Evolutionary conservation across 53 echinoderm and acorn worm genomes (phyloP).

Genomic region (Patiria pectinifera): DNA sequence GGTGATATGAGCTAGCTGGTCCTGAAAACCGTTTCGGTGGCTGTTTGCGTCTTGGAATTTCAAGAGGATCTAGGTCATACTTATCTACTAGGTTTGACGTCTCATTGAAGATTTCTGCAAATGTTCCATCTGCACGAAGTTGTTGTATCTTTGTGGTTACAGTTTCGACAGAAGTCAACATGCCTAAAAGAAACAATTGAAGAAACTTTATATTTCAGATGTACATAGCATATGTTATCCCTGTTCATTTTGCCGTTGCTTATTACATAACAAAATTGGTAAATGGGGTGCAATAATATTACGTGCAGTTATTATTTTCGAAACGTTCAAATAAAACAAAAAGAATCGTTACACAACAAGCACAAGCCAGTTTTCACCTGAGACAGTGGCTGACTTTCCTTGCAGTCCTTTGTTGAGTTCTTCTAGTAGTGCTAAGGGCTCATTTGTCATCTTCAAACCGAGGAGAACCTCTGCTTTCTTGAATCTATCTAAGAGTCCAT

Average conservation of each 20-base stretch:
- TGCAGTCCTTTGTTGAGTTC: constrained; percentile 63
- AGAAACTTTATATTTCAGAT: neutral
- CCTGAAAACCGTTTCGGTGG: constrained; percentile 46
- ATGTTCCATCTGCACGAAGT: constrained; percentile 37
- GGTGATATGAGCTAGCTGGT: constrained; percentile 27
- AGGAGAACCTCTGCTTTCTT: constrained; percentile 70
- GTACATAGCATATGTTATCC: neutral
- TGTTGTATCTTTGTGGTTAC: constrained; percentile 30
- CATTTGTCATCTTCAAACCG: constrained; percentile 64
- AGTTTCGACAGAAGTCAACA: constrained; percentile 26
- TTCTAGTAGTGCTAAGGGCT: constrained; percentile 68
- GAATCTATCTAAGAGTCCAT: constrained; percentile 73
- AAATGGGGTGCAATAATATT: too few relatives aligned
- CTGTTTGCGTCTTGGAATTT: constrained; percentile 58
- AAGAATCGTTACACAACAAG: neutral
- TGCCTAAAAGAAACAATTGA: constrained; percentile 26
- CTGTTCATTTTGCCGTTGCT: too few relatives aligned
- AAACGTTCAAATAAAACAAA: too few relatives aligned
- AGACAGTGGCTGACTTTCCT: constrained; percentile 55
- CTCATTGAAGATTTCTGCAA: constrained; percentile 49
- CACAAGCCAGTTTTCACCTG: constrained; percentile 49
- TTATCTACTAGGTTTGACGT: constrained; percentile 23
- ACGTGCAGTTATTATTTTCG: too few relatives aligned
- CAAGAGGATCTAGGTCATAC: constrained; percentile 56
- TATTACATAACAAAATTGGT: too few relatives aligned